Percentiles rank a stretch among this genome's conserved stretches.
Evolutionary conservation across 2,888 invertebrate species (phyloP).

Genomic region (Lathronympha strigana): DNA sequence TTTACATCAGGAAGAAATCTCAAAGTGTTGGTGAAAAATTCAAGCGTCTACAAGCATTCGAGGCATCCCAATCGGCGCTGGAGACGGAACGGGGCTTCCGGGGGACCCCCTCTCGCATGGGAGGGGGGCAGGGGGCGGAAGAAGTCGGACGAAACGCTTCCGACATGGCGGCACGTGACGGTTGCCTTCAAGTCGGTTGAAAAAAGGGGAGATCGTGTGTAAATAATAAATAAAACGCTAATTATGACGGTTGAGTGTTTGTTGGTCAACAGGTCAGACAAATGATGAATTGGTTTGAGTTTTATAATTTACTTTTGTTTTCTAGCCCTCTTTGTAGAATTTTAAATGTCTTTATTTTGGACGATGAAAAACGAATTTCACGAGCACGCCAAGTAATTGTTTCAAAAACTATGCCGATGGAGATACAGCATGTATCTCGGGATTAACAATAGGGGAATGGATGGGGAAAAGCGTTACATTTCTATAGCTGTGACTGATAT

Average conservation of each 20-base stretch:
- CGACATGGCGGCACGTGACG: slow-evolving; percentile 29
- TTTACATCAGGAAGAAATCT: slow-evolving; percentile 1
- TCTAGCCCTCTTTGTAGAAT: too few species aligned
- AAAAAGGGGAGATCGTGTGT: slow-evolving; percentile 1
- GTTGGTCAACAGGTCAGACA: not conserved
- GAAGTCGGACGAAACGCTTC: slow-evolving; percentile 32
- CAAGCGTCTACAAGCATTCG: slow-evolving; percentile 23
- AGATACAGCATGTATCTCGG: too few species aligned
- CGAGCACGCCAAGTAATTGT: too few species aligned
- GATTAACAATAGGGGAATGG: too few species aligned
- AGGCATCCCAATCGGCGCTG: slow-evolving; percentile 32
- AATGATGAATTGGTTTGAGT: not conserved
- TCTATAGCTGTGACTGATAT: too few species aligned
- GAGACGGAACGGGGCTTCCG: slow-evolving; percentile 25
- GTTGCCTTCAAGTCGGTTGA: not conserved
- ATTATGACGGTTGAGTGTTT: slow-evolving; percentile 1
- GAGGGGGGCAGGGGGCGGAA: slow-evolving; percentile 5
- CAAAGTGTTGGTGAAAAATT: slow-evolving; percentile 23
- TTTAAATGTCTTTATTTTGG: too few species aligned
- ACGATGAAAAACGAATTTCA: too few species aligned
- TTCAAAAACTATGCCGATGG: too few species aligned
- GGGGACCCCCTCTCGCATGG: too few species aligned
- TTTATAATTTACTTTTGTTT: not conserved
- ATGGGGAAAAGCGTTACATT: too few species aligned
- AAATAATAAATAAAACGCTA: slow-evolving; percentile 11